Evolutionary conservation across 2,888 invertebrate genomes (phyloP), one percentile per base, ranked within the genome.

Genomic region (Tetragnatha montana): DNA sequence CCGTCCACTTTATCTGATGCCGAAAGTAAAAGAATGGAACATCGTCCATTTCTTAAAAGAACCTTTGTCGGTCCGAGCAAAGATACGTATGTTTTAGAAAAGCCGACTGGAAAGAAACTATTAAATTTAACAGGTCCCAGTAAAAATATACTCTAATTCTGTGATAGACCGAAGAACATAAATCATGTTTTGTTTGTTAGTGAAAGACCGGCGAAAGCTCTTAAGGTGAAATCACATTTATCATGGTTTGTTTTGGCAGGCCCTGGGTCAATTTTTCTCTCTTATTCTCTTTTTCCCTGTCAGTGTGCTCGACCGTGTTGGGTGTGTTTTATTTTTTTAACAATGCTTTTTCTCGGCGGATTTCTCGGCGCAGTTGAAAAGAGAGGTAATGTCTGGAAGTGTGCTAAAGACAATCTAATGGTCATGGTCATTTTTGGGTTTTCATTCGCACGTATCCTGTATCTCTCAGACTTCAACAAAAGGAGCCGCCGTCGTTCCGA

Each of bases 201-300:
- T 81, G 88, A 81, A 74, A 74, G 71, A 79, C 75, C 51, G 84
- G 88, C 80, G 85, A 89, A 85, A 85, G 89, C 85, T 89, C 89
- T 89, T 86, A 89, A 85, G 85, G 89, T 85, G 81, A 76, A 76
- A 35, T 75, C 78, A 71, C 89, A 89, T 89, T 76, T 76, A 89
- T 89, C 89, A 89, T 89, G 85, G 89, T 89, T 89, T 89, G 85
- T 89, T 89, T 89, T 85, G 89, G 89, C 89, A 89, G 88, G 74
- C 75, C 50, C 69, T 35, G 73, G 89, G 89, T 85, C 89, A 89
- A 89, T 89, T 89, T 89, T 84, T 89, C 85, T 85, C 85, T 49
- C 76, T 79, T 74, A 69, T 76, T 89, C 84, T 80, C 47, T 22
- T 51, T 47, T 71, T 85, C 49, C 35, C n/a, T 69, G 71, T 86